phyloP scores from a whole-genome alignment of 1,140 invertebrate genomes.

The Oppia nitens region DNA sequence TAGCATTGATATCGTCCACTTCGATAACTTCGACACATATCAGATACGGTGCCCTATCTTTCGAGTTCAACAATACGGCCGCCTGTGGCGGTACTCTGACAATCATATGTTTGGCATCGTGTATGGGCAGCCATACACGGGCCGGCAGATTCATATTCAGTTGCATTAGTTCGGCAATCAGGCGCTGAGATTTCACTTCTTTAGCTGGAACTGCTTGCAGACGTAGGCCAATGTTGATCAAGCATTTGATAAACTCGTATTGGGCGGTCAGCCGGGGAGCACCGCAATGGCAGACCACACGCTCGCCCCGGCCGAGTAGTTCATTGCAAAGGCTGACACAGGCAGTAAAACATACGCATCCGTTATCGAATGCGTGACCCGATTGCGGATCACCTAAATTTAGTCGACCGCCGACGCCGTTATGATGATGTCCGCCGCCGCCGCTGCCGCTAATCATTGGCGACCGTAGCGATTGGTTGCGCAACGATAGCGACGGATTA shows the following conservation, averaged over 20 bases:
- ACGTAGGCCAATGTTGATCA: slow-evolving; percentile 62
- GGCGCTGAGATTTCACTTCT: slow-evolving; percentile 57
- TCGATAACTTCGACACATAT: slow-evolving; percentile 92
- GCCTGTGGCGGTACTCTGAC: slow-evolving; percentile 81
- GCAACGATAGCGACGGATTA: not conserved
- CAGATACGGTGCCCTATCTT: slow-evolving; percentile 97
- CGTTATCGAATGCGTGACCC: slow-evolving; percentile 87
- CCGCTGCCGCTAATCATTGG: not conserved
- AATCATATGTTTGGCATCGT: slow-evolving; percentile 54
- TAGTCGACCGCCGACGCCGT: not conserved
- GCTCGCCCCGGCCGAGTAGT: slow-evolving; percentile 40
- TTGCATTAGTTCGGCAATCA: slow-evolving; percentile 77
- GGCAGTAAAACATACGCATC: slow-evolving; percentile 69
- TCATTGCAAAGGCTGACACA: slow-evolving; percentile 56
- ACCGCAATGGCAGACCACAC: slow-evolving; percentile 50
- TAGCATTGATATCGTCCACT: slow-evolving; percentile 63
- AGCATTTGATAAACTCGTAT: slow-evolving; percentile 60
- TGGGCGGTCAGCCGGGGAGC: slow-evolving; percentile 64
- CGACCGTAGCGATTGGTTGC: not conserved
- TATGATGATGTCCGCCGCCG: not conserved
- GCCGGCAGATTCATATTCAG: slow-evolving; percentile 93
- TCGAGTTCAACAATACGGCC: slow-evolving; percentile 93
- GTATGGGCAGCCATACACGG: slow-evolving; percentile 85
- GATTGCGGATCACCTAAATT: slow-evolving; percentile 73
- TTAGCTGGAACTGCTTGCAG: slow-evolving; percentile 79